Conservation (phyloP, 2,797 vertebrate species). For the Myotis findleyi region DNA sequence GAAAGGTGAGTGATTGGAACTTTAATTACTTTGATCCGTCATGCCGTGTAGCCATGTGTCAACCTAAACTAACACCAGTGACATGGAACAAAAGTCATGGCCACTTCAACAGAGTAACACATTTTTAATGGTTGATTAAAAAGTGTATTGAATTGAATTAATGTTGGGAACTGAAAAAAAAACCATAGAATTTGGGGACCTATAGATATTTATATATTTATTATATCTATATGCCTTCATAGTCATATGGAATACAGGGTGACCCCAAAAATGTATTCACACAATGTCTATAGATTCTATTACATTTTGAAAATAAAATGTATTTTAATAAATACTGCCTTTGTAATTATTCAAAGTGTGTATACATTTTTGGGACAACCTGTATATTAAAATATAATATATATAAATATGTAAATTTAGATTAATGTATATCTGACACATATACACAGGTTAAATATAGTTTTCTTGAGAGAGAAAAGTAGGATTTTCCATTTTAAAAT, state of each 20-base stretch:
- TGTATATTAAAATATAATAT: background rate
- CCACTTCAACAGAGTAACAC: conserved; percentile 91
- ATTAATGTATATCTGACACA: background rate
- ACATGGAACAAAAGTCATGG: conserved; percentile 92
- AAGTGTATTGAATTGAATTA: conserved; percentile 86
- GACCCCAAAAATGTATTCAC: no score
- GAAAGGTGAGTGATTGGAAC: conserved; percentile 97
- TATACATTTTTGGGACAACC: no score
- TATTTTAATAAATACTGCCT: no score
- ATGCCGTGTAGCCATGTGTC: conserved; percentile 94
- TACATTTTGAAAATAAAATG: no score
- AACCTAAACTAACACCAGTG: conserved; percentile 92
- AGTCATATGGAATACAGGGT: background rate
- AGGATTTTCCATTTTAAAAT: background rate
- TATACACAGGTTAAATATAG: background rate
- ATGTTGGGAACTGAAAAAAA: conserved; percentile 73
- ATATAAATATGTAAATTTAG: background rate
- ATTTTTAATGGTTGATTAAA: conserved; percentile 92
- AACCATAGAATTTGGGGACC: conserved; percentile 26
- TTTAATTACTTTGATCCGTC: conserved; percentile 98
- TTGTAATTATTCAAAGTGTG: no score
- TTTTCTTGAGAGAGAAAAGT: background rate
- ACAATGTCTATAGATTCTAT: no score
- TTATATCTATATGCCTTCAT: conserved; percentile 14
- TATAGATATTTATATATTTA: background rate